Evolutionary conservation across 2,113 vertebrate genomes (phyloP).

Genomic region (Tinamus guttatus): DNA sequence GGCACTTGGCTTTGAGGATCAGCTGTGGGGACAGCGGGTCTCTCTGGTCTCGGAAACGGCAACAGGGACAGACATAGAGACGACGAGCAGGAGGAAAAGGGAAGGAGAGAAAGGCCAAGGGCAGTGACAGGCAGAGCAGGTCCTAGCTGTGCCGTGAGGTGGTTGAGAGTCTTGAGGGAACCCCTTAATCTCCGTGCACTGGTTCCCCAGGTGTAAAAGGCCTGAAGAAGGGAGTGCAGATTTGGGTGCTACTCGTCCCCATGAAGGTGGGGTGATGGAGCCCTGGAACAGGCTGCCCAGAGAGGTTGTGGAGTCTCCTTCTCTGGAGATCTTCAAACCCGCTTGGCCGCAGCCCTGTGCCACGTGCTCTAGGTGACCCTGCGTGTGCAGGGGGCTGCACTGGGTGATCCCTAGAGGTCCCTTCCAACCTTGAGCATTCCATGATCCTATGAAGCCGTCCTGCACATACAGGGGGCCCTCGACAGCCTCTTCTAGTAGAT

Average conservation of each 20-base stretch:
- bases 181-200: not conserved
- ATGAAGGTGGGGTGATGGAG: too few species aligned
- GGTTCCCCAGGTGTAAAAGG: not conserved
- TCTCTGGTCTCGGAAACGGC: not conserved
- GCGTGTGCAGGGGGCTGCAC: too few species aligned
- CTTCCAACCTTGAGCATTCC: too few species aligned
- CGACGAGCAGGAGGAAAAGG: rapidly evolving
- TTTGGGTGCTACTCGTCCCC: too few species aligned
- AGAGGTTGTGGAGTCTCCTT: too few species aligned
- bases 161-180: too few species aligned
- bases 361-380: too few species aligned
- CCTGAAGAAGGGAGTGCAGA: not conserved
- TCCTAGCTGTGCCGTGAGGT: not conserved
- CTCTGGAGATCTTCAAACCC: too few species aligned
- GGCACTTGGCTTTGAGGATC: slow-evolving; percentile 86
- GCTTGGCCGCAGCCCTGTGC: too few species aligned
- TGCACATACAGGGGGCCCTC: not conserved
- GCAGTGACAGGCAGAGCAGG: not conserved
- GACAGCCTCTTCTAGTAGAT: not conserved
- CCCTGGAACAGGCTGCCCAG: too few species aligned
- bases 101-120: not conserved
- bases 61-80: not conserved
- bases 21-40: slow-evolving; percentile 66
- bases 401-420: too few species aligned
- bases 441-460: too few species aligned